Evolutionary conservation across 2,113 vertebrate species (phyloP).

Genomic region (Calyptommatus sinebrachiatus): DNA sequence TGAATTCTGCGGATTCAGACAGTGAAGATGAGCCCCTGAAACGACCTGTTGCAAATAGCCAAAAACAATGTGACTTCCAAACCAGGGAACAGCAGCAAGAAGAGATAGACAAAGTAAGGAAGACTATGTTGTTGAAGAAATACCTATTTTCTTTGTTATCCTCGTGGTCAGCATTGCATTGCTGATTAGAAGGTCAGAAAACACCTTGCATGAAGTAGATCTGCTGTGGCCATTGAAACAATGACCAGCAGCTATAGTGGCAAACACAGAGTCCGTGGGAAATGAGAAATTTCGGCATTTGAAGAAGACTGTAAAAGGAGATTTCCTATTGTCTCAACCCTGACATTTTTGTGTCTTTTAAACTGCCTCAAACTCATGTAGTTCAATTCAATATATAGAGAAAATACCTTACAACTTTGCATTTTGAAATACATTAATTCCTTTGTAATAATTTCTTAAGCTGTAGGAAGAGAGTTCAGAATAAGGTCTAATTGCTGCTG

Average conservation of each 20-base stretch:
- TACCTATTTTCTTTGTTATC: neutral
- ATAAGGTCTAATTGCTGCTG: neutral
- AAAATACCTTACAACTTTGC: neutral
- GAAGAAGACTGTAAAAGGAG: neutral
- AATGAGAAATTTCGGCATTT: neutral
- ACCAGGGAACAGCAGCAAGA: constrained; percentile 66
- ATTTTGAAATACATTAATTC: neutral
- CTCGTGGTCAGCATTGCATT: neutral
- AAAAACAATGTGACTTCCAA: constrained; percentile 76
- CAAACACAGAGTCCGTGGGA: too few relatives aligned
- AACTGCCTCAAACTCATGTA: neutral
- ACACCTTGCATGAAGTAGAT: neutral
- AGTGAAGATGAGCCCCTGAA: constrained; percentile 87
- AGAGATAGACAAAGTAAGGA: constrained; percentile 74
- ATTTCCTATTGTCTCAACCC: neutral
- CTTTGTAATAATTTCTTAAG: neutral
- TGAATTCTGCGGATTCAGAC: constrained; percentile 83
- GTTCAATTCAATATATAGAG: neutral
- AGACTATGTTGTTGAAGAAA: neutral
- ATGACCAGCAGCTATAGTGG: too few relatives aligned
- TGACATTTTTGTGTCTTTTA: neutral
- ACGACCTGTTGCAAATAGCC: constrained; percentile 76
- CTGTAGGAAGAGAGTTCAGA: neutral
- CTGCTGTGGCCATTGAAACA: neutral
- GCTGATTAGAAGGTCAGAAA: neutral